Evolutionary conservation across 2,113 vertebrate species (phyloP).

Genomic region (Xerus inauris): DNA sequence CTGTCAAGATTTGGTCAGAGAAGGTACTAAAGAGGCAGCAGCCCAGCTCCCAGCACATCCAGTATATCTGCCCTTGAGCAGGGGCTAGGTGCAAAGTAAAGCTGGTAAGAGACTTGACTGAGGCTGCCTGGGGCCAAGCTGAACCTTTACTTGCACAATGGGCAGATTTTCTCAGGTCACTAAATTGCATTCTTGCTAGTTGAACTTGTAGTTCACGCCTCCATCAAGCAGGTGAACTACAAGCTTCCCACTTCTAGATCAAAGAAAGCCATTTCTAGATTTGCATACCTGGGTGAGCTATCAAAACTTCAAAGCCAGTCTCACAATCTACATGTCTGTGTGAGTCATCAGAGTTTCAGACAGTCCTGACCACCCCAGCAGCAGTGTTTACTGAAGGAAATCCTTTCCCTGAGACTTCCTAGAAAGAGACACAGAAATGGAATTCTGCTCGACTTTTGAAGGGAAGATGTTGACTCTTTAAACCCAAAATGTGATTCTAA

Average conservation of each 20-base stretch:
- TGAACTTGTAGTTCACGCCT: background rate
- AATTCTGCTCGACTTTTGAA: background rate
- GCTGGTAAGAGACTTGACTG: background rate
- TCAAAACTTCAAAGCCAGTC: slow-evolving; percentile 23
- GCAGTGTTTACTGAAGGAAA: slow-evolving; percentile 3
- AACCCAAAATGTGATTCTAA: background rate
- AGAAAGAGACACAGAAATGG: background rate
- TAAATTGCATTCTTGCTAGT: background rate
- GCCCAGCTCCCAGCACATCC: background rate
- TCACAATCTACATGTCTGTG: background rate
- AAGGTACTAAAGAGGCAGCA: background rate
- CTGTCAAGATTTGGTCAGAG: background rate
- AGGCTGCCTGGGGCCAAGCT: background rate
- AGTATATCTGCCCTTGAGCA: too few relatives aligned
- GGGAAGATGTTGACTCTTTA: background rate
- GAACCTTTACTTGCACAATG: background rate
- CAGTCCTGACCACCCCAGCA: background rate
- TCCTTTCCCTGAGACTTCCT: background rate
- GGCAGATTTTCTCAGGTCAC: background rate
- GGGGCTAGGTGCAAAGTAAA: background rate
- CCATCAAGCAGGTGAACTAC: background rate
- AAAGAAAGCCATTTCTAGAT: background rate
- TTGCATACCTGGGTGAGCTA: slow-evolving; percentile 2
- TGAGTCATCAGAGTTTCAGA: slow-evolving; percentile 42
- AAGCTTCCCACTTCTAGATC: background rate